phyloP scores from a whole-genome alignment of 2,113 vertebrate species.

The Microcebus griseorufus region DNA sequence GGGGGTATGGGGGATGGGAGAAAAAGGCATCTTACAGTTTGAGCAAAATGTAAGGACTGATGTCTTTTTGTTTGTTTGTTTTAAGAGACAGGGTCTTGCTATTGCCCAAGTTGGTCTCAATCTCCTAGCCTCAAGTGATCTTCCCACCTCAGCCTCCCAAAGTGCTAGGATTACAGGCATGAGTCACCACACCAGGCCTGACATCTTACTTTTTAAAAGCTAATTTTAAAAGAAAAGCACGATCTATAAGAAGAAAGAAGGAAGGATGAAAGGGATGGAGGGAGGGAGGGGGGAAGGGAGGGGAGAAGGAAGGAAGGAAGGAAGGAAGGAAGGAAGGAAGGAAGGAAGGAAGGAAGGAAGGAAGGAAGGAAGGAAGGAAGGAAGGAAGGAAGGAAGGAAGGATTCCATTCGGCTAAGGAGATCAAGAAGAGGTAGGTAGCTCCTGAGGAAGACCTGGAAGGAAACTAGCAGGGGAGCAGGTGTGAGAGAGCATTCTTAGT shows the following conservation, averaged over 20 bases:
- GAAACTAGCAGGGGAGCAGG: background rate
- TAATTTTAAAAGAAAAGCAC: slow-evolving; percentile 18
- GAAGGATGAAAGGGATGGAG: background rate
- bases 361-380: too few relatives aligned
- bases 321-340: rapidly evolving
- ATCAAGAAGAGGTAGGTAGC: background rate
- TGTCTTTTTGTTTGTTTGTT: background rate
- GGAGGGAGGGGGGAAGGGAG: rapidly evolving
- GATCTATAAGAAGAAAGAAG: background rate
- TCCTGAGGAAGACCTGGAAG: background rate
- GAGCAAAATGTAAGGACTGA: background rate
- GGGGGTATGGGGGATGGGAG: background rate
- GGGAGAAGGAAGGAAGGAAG: background rate
- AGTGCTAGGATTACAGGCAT: too few relatives aligned
- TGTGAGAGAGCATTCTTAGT: background rate
- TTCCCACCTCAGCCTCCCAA: too few relatives aligned
- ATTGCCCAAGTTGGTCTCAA: too few relatives aligned
- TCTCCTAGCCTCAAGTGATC: too few relatives aligned
- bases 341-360: rapidly evolving
- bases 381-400: rapidly evolving
- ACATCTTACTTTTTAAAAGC: background rate
- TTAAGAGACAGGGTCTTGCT: too few relatives aligned
- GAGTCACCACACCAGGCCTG: too few relatives aligned
- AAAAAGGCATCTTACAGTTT: background rate
- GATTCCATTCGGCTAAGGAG: background rate